Base-by-base conservation (phyloP, 1,140 invertebrate species). In the Bombus waltoni region DNA sequence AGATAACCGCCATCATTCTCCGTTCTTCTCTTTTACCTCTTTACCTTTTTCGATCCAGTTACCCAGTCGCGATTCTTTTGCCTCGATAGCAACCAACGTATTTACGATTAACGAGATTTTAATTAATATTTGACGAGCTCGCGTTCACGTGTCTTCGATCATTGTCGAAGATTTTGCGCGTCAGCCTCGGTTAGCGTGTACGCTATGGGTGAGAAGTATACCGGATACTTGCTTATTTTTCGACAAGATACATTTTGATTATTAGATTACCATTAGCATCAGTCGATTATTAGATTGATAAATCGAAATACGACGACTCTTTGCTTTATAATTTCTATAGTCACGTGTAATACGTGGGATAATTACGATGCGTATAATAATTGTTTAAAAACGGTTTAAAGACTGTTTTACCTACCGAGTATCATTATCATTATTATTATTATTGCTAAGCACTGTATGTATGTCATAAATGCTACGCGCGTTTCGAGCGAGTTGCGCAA, bases 71-170 rank as follows among this genome's bases (percentile, higher is more conserved):
- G 10, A 74, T 74, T 10, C 66, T 25, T 78, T 35, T 9, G 5
- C 11, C 38, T 80, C 40, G 4, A 18, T 47, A 40, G 22, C 18
- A 13, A 18, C 11, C 9, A 32, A 4, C 57, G 59, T 10, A 53
- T 22, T 53, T 53, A 44, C 81, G 83, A 91, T 90, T 86, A 87
- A 91, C 70, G 85, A 89, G 84, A 82, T 83, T 87, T 87, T 90
- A 91, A 91, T 91, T 90, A 87, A 74, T 72, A n/a, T 25, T 66
- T 65, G 62, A 84, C 73, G 76, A 68, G 83, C n/a, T 76, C n/a
- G 38, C 72, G 83, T 76, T 88, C 72, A 65, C 72, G 57, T 62
- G 25, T 38, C 44, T 42, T 40, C 47, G 9, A 47, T 81, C 32
- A 10, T 40, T 1, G 22, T 47, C 28, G 35, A 57, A 80, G 38